Evolutionary conservation across 2,113 vertebrate genomes (phyloP).

Genomic region (Cottus gobio): DNA sequence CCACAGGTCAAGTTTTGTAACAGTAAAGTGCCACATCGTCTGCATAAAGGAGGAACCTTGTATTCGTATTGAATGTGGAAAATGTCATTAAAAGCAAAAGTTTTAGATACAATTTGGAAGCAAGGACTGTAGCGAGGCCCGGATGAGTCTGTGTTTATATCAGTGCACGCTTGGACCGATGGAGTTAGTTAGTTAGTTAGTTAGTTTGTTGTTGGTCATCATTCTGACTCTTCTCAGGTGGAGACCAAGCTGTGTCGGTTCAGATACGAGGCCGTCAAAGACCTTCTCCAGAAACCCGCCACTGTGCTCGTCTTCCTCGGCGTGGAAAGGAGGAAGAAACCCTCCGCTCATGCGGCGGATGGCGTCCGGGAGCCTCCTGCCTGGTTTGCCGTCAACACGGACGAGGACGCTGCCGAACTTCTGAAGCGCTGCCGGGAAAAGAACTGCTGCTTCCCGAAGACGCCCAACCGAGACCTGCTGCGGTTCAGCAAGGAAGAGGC

Average conservation of each 20-base stretch:
- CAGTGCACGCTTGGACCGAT: neutral
- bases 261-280: constrained; percentile 75
- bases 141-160: too few species aligned
- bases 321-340: constrained; percentile 81
- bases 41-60: neutral
- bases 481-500: constrained; percentile 90
- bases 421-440: constrained; percentile 80
- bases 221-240: constrained; percentile 37
- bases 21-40: neutral
- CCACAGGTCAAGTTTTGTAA: neutral
- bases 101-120: neutral
- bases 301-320: constrained; percentile 90
- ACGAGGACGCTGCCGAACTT: constrained; percentile 78
- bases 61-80: neutral
- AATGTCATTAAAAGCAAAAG: neutral
- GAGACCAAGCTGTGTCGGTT: constrained; percentile 86
- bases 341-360: constrained; percentile 32
- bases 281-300: constrained; percentile 79
- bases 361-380: constrained; percentile 78
- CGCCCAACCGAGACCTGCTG: constrained; percentile 87
- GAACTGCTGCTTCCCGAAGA: constrained; percentile 86
- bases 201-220: neutral
- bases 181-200: too few species aligned
- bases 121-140: neutral
- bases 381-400: constrained; percentile 91